These are phyloP conservation scores for Conus canariensis DNA, from an alignment of 2,888 invertebrate genomes.

Conservation along the genomic window DNA sequence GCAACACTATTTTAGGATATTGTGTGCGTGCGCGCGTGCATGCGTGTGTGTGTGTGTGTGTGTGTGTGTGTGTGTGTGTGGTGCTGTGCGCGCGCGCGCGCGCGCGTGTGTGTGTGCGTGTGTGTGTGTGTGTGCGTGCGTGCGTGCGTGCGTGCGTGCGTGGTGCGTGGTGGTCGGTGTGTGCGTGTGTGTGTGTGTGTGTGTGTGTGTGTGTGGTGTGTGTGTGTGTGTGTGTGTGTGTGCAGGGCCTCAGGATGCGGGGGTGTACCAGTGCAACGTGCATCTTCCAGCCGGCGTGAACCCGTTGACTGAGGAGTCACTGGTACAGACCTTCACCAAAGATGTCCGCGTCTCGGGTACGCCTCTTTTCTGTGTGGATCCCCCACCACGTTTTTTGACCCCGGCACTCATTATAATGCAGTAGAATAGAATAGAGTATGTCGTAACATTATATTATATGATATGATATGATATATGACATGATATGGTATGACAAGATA, in stretches of 20 bases:
- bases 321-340: neutral
- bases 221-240: slow-evolving; percentile 1
- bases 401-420: too few relatives aligned
- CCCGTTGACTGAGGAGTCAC: neutral
- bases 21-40: neutral
- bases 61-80: slow-evolving; percentile 2
- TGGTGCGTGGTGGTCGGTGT: neutral
- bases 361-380: too few relatives aligned
- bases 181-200: neutral
- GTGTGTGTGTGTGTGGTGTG: neutral
- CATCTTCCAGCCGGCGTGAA: neutral
- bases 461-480: too few relatives aligned
- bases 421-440: too few relatives aligned
- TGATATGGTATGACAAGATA: too few relatives aligned
- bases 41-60: slow-evolving; percentile 9
- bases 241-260: slow-evolving; percentile 3
- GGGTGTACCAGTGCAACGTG: slow-evolving; percentile 26
- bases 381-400: too few relatives aligned
- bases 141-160: neutral
- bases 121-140: neutral
- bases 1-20: too few relatives aligned
- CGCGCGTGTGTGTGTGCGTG: neutral
- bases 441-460: too few relatives aligned
- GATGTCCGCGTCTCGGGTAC: neutral
- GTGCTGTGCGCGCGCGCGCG: neutral